These are phyloP conservation scores for Bufo bufo DNA, from an alignment of 2,113 vertebrate genomes.

Conservation along the genomic window DNA sequence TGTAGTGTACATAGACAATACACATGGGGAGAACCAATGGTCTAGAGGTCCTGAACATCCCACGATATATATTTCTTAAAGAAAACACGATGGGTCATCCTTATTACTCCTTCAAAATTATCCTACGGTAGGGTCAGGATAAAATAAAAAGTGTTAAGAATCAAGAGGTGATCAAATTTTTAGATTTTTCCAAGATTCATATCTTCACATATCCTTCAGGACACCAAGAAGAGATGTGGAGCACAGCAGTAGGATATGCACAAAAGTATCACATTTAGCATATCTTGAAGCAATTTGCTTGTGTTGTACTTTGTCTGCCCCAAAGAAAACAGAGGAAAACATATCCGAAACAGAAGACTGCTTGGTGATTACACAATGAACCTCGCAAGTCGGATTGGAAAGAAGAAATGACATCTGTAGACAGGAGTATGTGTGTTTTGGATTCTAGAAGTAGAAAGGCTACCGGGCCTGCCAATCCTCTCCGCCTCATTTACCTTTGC, in stretches of 20 bases:
- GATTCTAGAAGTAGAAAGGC: slow-evolving; percentile 20
- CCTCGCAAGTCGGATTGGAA: slow-evolving; percentile 17
- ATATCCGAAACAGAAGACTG: slow-evolving; percentile 28
- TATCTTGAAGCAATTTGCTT: slow-evolving; percentile 34
- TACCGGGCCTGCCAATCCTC: slow-evolving; percentile 40
- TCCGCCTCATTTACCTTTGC: slow-evolving; percentile 54
- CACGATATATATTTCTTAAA: neutral
- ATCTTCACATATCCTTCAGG: neutral
- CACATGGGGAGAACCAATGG: neutral
- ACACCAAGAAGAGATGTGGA: neutral
- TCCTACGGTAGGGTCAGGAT: neutral
- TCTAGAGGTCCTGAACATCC: neutral
- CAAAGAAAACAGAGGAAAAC: slow-evolving; percentile 48
- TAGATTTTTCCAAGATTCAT: neutral
- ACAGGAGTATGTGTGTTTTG: slow-evolving; percentile 37
- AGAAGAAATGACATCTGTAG: slow-evolving; percentile 26
- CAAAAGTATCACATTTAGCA: slow-evolving; percentile 12
- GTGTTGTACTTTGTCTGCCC: slow-evolving; percentile 33
- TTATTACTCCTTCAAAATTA: no score
- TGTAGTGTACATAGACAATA: no score
- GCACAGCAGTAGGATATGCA: slow-evolving; percentile 9
- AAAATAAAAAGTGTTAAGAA: neutral
- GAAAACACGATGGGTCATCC: no score
- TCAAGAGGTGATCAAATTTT: neutral
- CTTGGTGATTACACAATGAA: slow-evolving; percentile 36